phyloP scores from a whole-genome alignment of 2,113 vertebrate genomes.

The Girardinichthys multiradiatus region DNA sequence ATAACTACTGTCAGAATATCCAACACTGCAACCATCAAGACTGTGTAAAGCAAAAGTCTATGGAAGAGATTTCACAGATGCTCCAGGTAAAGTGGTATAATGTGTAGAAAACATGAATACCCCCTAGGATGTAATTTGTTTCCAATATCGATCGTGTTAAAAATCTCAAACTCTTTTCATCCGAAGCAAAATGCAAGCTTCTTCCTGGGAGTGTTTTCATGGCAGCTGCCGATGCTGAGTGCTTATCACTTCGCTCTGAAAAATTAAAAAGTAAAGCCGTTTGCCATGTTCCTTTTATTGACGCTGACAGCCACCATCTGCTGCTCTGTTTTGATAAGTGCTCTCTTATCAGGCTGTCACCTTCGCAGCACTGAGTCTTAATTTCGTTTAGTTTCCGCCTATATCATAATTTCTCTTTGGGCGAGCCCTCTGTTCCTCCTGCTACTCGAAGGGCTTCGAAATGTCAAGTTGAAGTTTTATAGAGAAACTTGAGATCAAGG shows the following conservation, averaged over 20 bases:
- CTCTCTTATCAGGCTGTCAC: constrained; percentile 34
- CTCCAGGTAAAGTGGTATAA: constrained; percentile 5
- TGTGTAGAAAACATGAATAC: background rate
- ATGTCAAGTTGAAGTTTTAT: constrained; percentile 18
- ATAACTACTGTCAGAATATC: too few species aligned
- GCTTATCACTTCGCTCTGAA: constrained; percentile 29
- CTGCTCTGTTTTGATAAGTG: constrained; percentile 50
- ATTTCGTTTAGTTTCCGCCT: constrained; percentile 15
- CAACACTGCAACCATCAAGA: too few species aligned
- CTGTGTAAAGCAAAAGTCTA: too few species aligned
- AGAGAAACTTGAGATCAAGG: constrained; percentile 11
- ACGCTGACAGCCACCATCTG: constrained; percentile 33
- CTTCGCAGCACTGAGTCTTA: constrained; percentile 5
- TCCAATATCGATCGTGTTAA: background rate
- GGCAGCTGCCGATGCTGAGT: background rate
- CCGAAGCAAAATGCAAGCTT: background rate
- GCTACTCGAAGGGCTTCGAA: background rate
- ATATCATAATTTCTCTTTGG: constrained; percentile 23
- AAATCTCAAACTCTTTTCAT: background rate
- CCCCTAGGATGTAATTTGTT: background rate
- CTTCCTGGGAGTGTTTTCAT: constrained; percentile 26
- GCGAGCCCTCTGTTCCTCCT: background rate
- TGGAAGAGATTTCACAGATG: too few species aligned
- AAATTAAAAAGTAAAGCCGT: constrained; percentile 35
- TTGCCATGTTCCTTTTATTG: constrained; percentile 28